phyloP scores from a whole-genome alignment of 2,888 invertebrate genomes.

The Clistopyga incitator region DNA sequence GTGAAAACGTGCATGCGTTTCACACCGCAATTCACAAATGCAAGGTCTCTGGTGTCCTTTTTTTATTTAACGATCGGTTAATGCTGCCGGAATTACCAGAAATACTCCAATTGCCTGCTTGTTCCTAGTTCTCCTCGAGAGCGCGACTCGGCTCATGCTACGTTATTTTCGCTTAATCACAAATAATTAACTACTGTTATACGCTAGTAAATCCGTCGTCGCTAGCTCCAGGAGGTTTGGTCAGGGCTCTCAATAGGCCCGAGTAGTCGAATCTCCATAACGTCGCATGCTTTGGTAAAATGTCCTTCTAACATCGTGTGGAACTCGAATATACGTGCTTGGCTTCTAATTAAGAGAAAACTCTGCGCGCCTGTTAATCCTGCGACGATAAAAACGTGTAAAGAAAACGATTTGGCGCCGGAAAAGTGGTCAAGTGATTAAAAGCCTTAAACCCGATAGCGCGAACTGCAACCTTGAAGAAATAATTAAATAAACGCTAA shows the following conservation, averaged over 20 bases:
- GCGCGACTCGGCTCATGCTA: constrained; percentile 1
- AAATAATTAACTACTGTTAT: constrained; percentile 54
- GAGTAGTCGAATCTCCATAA: constrained; percentile 44
- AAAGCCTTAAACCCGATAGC: constrained; percentile 26
- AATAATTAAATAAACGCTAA: constrained; percentile 10
- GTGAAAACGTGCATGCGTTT: constrained; percentile 17
- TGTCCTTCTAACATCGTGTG: constrained; percentile 50
- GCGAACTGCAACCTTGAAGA: background rate
- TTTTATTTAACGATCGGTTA: constrained; percentile 18
- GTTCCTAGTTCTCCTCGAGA: constrained; percentile 26
- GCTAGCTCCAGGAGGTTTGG: constrained; percentile 11
- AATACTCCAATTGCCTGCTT: constrained; percentile 38
- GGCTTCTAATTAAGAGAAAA: constrained; percentile 51
- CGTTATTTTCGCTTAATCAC: constrained; percentile 15
- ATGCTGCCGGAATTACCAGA: background rate
- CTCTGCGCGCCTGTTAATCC: constrained; percentile 31
- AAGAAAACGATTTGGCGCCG: constrained; percentile 14
- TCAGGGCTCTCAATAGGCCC: constrained; percentile 27
- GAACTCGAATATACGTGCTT: constrained; percentile 63
- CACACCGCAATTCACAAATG: background rate
- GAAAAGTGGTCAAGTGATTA: constrained; percentile 32
- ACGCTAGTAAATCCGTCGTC: constrained; percentile 13
- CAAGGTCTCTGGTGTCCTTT: constrained; percentile 50
- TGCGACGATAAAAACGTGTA: constrained; percentile 46
- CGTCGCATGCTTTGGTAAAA: constrained; percentile 54